Evolutionary conservation across 2,113 vertebrate genomes (phyloP).

Genomic region (Rana temporaria): DNA sequence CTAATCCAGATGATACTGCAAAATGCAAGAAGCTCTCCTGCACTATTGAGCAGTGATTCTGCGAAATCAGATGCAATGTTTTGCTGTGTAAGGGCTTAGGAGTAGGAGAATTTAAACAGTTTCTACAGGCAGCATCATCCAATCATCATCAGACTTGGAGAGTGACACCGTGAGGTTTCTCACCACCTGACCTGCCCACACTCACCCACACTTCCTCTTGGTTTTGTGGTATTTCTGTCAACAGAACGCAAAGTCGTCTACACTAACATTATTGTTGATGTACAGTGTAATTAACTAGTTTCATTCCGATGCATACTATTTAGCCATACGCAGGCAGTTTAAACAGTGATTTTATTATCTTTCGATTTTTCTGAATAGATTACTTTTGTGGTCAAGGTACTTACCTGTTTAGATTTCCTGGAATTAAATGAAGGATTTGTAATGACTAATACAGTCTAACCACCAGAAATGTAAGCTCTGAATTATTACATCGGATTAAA

Average conservation of each 20-base stretch:
- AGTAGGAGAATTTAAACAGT: conserved; percentile 75
- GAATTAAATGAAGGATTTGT: not conserved
- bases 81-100: conserved; percentile 61
- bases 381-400: conserved; percentile 16
- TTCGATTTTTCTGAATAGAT: conserved; percentile 19
- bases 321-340: conserved; percentile 57
- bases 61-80: not conserved
- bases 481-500: not conserved
- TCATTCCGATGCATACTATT: conserved; percentile 56
- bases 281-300: conserved; percentile 68
- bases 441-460: conserved; percentile 29
- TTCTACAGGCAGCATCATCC: conserved; percentile 60
- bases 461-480: not conserved
- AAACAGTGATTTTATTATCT: conserved; percentile 44
- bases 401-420: not conserved
- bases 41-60: conserved; percentile 49
- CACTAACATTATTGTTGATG: conserved; percentile 67
- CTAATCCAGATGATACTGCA: not conserved
- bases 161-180: conserved; percentile 73
- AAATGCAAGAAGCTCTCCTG: conserved; percentile 60
- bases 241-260: conserved; percentile 59
- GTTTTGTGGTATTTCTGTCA: conserved; percentile 74
- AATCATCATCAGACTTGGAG: conserved; percentile 65
- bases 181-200: conserved; percentile 68
- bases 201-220: conserved; percentile 78